These are phyloP conservation scores for Panagrolaimus sp. DNA, from an alignment of 1,140 invertebrate species.

Conservation along the genomic window DNA sequence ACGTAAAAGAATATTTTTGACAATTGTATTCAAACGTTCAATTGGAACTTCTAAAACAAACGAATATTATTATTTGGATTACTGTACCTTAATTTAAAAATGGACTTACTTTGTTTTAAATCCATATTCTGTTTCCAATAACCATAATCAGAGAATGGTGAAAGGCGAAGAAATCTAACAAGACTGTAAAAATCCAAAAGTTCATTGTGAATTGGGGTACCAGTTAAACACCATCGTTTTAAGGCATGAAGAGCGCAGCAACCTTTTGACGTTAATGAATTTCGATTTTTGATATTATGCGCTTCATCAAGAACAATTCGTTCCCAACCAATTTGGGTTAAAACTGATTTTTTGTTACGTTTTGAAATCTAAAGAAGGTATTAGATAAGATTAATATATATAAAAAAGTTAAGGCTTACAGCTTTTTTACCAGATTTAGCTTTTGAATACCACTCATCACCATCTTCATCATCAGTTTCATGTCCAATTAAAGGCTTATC, in stretches of 20 bases:
- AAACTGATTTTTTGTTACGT: slow-evolving; percentile 37
- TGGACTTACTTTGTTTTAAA: slow-evolving; percentile 17
- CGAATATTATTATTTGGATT: too few species aligned
- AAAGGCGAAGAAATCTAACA: slow-evolving; percentile 66
- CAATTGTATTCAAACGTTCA: slow-evolving; percentile 44
- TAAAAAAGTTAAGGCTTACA: slow-evolving; percentile 11
- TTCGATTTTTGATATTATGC: slow-evolving; percentile 80
- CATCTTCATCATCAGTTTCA: slow-evolving; percentile 23
- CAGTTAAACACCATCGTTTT: slow-evolving; percentile 73
- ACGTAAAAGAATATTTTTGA: slow-evolving; percentile 50
- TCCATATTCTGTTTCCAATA: slow-evolving; percentile 62
- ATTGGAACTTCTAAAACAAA: slow-evolving; percentile 9
- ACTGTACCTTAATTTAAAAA: not conserved
- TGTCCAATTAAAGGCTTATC: slow-evolving; percentile 30
- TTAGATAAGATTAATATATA: too few species aligned
- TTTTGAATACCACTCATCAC: slow-evolving; percentile 36
- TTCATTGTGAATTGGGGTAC: slow-evolving; percentile 90
- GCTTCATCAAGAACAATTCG: slow-evolving; percentile 86
- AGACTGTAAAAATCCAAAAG: slow-evolving; percentile 79
- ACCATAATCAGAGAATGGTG: slow-evolving; percentile 64
- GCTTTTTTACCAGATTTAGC: slow-evolving; percentile 39
- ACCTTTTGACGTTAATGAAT: slow-evolving; percentile 69
- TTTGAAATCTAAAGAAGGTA: slow-evolving; percentile 13
- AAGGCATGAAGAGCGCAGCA: slow-evolving; percentile 65
- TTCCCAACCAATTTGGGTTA: slow-evolving; percentile 71